Evolutionary conservation across 1,140 invertebrate species (phyloP), one percentile per base, ranked within the genome.

Genomic region (Drosophila cardini): DNA sequence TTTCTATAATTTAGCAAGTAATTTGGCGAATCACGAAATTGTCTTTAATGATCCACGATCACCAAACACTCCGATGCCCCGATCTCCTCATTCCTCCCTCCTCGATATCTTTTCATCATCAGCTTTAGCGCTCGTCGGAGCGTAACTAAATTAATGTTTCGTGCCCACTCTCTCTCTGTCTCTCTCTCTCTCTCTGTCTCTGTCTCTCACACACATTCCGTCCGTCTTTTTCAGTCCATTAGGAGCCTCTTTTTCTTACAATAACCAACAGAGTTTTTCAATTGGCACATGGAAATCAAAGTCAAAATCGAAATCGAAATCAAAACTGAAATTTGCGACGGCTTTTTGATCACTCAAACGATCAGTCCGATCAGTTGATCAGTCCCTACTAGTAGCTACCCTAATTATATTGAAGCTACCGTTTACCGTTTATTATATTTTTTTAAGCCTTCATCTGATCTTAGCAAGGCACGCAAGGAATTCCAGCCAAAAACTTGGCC

Each of bases 1-100:
- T 87, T 87, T 87, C 83, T 87, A 87, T 87, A 87, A 87, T 87
- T 87, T 87, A 79, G 83, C 83, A 87, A 87, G 84, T 87, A 87
- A 87, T 87, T 87, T 87, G 85, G 84, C 84, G 84, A 80, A 89
- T 89, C 84, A 87, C 84, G 84, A 87, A 87, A 89, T 87, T 87
- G 83, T 87, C 84, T 87, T 87, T 89, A 87, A 87, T 87, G 83
- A 87, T 78, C 76, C 73, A 60, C 60, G 21, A 68, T 62, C 67
- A 30, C 52, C 61, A 18, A 30, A 52, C 21, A 26, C 43, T 40
- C 11, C 30, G 15, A 15, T 32, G 11, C 11, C 38, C 4, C 38
- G 6, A 40, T 4, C 38, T n/a, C 38, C n/a, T 11, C 13, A 4
- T 4, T 1, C 9, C 6, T 8, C 9, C 8, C 34, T 10, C 34